These are phyloP conservation scores for Pheosia gnoma DNA, from an alignment of 2,888 invertebrate species.

Conservation along the genomic window DNA sequence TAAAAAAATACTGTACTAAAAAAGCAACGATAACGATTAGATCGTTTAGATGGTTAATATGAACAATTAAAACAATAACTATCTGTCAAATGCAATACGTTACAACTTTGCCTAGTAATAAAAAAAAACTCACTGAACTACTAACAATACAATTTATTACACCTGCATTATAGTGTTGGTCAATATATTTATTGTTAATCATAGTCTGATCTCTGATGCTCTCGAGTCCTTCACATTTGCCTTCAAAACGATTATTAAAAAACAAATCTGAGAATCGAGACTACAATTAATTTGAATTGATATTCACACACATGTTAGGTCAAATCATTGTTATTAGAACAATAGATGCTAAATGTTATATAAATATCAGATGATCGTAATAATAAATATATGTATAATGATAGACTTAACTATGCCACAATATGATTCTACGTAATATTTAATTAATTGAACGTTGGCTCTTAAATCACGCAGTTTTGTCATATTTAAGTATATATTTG, in stretches of 20 bases:
- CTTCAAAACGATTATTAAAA: slow-evolving; percentile 25
- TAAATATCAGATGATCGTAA: neutral
- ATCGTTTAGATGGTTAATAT: no score
- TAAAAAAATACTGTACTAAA: no score
- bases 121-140: neutral
- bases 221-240: slow-evolving; percentile 32
- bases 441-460: no score
- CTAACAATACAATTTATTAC: slow-evolving; percentile 24
- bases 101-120: neutral
- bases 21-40: no score
- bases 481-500: no score
- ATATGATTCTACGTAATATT: no score
- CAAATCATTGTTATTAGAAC: slow-evolving; percentile 23
- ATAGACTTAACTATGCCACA: no score
- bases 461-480: no score
- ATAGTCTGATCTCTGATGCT: slow-evolving; percentile 24
- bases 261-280: slow-evolving; percentile 15
- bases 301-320: slow-evolving; percentile 27
- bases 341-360: slow-evolving; percentile 21
- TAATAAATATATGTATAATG: neutral
- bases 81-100: no score
- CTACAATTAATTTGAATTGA: slow-evolving; percentile 35
- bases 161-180: slow-evolving; percentile 41
- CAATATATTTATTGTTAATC: slow-evolving; percentile 23
- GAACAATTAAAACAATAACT: neutral